Conservation (phyloP, 2,113 vertebrate species). For the Nycticorax nycticorax region DNA sequence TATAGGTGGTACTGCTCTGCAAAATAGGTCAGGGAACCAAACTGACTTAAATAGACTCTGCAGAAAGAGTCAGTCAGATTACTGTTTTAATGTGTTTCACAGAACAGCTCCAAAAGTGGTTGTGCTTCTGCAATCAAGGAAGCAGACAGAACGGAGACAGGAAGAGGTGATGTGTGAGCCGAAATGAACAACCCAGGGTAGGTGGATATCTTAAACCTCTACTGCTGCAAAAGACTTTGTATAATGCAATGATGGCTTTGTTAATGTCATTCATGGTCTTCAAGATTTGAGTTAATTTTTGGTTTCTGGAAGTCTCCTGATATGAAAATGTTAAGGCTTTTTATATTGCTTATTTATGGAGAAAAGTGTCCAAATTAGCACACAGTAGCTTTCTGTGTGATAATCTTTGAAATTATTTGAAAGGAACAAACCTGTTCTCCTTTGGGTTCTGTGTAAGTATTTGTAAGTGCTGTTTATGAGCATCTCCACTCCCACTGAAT, state of each 20-base stretch:
- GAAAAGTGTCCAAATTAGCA: not conserved
- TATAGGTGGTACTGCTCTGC: not conserved
- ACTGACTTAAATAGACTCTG: not conserved
- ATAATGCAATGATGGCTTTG: not conserved
- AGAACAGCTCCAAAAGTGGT: not conserved
- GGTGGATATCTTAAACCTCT: not conserved
- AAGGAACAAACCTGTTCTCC: not conserved
- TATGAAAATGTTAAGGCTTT: not conserved
- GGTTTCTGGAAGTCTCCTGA: not conserved
- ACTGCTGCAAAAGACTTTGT: not conserved
- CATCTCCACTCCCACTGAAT: not conserved
- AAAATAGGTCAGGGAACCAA: not conserved
- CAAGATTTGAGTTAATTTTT: not conserved
- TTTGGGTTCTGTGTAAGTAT: not conserved
- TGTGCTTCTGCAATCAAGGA: slow-evolving; percentile 8
- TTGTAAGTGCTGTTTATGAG: not conserved
- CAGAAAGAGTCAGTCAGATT: not conserved
- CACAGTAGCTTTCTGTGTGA: not conserved
- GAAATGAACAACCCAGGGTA: not conserved
- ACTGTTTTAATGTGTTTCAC: not conserved
- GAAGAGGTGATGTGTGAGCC: not conserved
- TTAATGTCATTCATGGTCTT: not conserved
- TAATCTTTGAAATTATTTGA: not conserved
- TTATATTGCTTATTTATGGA: not conserved
- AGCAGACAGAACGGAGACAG: not conserved